Percentiles rank a stretch among this genome's conserved stretches.
Conservation (phyloP, 2,888 invertebrate species). For the Amphimallon solstitiale region DNA sequence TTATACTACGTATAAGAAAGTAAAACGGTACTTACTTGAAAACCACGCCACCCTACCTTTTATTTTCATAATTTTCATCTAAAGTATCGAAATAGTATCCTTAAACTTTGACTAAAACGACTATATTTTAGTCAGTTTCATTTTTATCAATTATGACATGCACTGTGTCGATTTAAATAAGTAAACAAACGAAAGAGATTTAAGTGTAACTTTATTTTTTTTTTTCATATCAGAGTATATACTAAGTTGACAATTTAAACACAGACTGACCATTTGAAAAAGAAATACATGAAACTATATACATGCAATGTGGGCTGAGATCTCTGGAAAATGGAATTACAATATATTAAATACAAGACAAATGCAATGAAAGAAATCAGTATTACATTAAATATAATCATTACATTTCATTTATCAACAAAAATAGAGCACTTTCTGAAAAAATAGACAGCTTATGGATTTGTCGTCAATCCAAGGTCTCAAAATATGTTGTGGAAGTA, state of each 20-base stretch:
- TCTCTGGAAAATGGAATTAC: slow-evolving; percentile 50
- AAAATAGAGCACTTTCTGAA: slow-evolving; percentile 19
- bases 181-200: slow-evolving; percentile 37
- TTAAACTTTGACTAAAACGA: too few species aligned
- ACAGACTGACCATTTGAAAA: slow-evolving; percentile 62
- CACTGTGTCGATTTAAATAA: too few species aligned
- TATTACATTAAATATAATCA: slow-evolving; percentile 9
- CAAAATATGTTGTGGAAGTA: background rate
- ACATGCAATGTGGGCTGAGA: slow-evolving; percentile 49
- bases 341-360: slow-evolving; percentile 44
- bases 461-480: too few species aligned
- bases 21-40: too few species aligned
- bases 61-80: too few species aligned
- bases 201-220: slow-evolving; percentile 56
- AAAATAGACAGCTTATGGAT: background rate
- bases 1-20: too few species aligned
- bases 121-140: too few species aligned
- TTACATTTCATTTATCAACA: slow-evolving; percentile 2
- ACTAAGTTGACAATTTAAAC: slow-evolving; percentile 58
- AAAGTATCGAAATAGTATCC: too few species aligned
- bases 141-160: too few species aligned
- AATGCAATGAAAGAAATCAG: slow-evolving; percentile 24
- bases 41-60: too few species aligned
- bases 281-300: slow-evolving; percentile 50
- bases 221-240: slow-evolving; percentile 59